These are phyloP conservation scores for Diploscapter pachys DNA, from an alignment of 1,140 invertebrate species.

Conservation along the genomic window DNA sequence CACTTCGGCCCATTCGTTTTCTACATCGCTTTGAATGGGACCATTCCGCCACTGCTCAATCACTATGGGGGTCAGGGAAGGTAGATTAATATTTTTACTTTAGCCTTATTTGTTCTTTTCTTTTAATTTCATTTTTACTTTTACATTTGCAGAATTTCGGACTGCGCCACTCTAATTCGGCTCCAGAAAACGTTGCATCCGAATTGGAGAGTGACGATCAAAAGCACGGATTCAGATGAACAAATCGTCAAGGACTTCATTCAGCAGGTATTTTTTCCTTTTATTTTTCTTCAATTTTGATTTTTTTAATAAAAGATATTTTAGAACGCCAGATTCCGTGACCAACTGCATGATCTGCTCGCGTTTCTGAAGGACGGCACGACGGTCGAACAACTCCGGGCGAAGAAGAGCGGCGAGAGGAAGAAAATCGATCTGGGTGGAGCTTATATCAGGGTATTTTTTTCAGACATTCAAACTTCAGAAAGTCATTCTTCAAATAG, in stretches of 20 bases:
- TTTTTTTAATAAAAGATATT: not conserved
- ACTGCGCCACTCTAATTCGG: slow-evolving; percentile 35
- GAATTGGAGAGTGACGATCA: slow-evolving; percentile 38
- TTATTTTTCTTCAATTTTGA: not conserved
- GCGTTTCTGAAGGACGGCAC: slow-evolving; percentile 15
- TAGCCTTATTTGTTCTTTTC: not conserved
- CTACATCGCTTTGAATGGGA: slow-evolving; percentile 34
- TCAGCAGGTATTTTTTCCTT: slow-evolving; percentile 13
- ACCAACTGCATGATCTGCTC: slow-evolving; percentile 11
- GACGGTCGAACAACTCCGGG: not conserved
- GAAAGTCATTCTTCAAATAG: too few species aligned
- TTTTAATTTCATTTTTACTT: too few species aligned
- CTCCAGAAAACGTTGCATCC: slow-evolving; percentile 36
- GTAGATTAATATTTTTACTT: slow-evolving; percentile 3
- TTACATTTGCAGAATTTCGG: slow-evolving; percentile 12
- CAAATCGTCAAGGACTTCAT: slow-evolving; percentile 38
- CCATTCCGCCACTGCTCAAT: slow-evolving; percentile 37
- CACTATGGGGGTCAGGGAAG: slow-evolving; percentile 29
- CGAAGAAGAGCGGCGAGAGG: slow-evolving; percentile 2
- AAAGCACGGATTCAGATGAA: slow-evolving; percentile 23
- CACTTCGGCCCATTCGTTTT: slow-evolving; percentile 38
- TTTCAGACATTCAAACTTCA: too few species aligned
- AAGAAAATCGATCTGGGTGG: not conserved
- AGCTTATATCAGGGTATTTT: too few species aligned
- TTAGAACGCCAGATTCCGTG: slow-evolving; percentile 18